Evolutionary conservation across 2,888 invertebrate genomes (phyloP), one percentile per base, ranked within the genome.

Genomic region (Eupithecia dodoneata): DNA sequence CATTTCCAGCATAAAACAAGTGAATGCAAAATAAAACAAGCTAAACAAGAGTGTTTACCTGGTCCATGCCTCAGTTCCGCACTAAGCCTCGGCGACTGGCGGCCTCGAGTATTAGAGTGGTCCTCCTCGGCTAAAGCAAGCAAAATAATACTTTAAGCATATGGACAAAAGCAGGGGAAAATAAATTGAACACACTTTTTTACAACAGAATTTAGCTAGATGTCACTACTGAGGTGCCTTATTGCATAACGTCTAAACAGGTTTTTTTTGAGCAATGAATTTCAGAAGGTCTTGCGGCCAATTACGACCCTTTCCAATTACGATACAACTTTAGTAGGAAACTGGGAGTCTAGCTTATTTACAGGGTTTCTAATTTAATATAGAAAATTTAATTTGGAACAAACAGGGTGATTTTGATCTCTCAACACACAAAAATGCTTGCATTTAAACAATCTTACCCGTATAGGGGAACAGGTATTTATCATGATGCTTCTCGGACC

Each of bases 391-490:
- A 0, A 10, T 30, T 30, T 10, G 30, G 10, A 10, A 63, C 7
- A 63, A 63, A 10, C 18, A 67, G 10, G 3, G 45, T 18, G n/a
- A 55, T 55, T 66, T 42, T 67, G n/a, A 45, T 45, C 69, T 69
- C 66, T 12, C n/a, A 45, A 45, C n/a, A 70, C 70, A 12, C 44
- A 69, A n/a, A 47, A 70, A 69, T 18, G 30, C 30, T 45, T 30
- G 18, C 70, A 47, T 45, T 18, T 30, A 41, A 9, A 66, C 15
- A 66, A 42, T 67, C 90, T 92, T 89, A 95, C 97, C 97, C 83
- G 98, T 98, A 87, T 98, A 98, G 0, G 98, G 98, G 85, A 98
- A 98, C 80, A 97, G 94, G 91, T 98, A 98, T 95, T 97, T 97
- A 85, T 98, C 98, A 77, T 96, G 96, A 85, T 97, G 97, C 83